These are phyloP conservation scores for Halocynthia roretzi DNA, from an alignment of 23 tunicate genomes.

Conservation along the genomic window DNA sequence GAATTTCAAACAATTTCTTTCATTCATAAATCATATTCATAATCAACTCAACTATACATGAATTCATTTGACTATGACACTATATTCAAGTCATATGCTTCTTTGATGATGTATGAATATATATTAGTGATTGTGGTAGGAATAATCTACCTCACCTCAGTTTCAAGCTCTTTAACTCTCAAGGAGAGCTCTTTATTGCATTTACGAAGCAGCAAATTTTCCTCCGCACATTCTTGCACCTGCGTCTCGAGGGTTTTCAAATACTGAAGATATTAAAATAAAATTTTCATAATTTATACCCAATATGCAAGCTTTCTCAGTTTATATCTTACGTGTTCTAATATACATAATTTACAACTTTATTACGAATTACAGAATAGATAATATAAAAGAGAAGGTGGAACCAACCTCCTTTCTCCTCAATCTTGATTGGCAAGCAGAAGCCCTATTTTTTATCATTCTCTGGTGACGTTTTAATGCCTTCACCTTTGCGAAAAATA, in stretches of 20 bases:
- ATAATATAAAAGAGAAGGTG: neutral
- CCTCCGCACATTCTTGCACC: slow-evolving; percentile 34
- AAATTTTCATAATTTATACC: neutral
- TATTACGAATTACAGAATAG: neutral
- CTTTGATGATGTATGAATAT: no score
- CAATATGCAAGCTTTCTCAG: neutral
- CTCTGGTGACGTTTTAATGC: slow-evolving; percentile 59
- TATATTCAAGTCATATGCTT: no score
- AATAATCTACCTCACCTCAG: slow-evolving; percentile 26
- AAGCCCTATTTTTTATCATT: slow-evolving; percentile 64
- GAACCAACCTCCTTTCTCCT: slow-evolving; percentile 46
- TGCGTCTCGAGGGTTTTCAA: slow-evolving; percentile 38
- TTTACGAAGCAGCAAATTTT: slow-evolving; percentile 27
- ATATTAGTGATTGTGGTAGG: neutral
- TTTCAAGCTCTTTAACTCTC: slow-evolving; percentile 39
- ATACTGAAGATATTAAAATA: slow-evolving; percentile 22
- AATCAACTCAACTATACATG: neutral
- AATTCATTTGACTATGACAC: no score
- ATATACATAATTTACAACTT: neutral
- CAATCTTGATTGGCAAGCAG: slow-evolving; percentile 66
- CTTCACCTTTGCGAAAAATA: neutral
- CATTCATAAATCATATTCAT: slow-evolving; percentile 2
- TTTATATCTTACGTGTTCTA: no score
- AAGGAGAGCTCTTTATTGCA: slow-evolving; percentile 22
- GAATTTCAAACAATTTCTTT: neutral